Percentiles rank a stretch among this genome's conserved stretches.
These are phyloP conservation scores for Decapterus maruadsi DNA, from an alignment of 2,797 vertebrate species.

Conservation along the genomic window DNA sequence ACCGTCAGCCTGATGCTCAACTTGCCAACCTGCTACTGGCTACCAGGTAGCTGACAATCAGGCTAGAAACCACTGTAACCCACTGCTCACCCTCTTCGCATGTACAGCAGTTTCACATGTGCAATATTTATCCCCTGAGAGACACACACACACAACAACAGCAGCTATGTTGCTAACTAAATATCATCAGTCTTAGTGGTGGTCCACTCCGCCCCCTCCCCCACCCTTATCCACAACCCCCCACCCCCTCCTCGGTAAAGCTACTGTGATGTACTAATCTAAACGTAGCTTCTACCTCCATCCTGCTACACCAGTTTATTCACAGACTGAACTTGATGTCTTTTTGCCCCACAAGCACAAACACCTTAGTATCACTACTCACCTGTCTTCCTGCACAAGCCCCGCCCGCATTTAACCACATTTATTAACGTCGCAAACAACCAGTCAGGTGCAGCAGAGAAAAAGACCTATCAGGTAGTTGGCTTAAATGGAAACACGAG, in stretches of 20 bases:
- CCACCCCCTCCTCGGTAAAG: background rate
- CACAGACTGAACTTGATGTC: background rate
- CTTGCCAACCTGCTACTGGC: slow-evolving; percentile 26
- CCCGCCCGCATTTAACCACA: background rate
- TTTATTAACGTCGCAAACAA: background rate
- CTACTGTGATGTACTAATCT: slow-evolving; percentile 1
- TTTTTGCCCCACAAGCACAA: slow-evolving; percentile 36
- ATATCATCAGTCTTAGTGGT: background rate
- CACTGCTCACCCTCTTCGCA: background rate
- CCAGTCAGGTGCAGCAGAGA: slow-evolving; percentile 30
- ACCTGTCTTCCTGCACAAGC: slow-evolving; percentile 19
- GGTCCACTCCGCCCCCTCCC: too few relatives aligned
- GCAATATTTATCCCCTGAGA: slow-evolving; percentile 57
- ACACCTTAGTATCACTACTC: slow-evolving; percentile 12
- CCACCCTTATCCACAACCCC: too few relatives aligned
- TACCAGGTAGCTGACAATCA: slow-evolving; percentile 47
- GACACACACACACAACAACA: background rate
- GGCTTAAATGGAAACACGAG: background rate
- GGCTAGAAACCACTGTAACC: slow-evolving; percentile 30
- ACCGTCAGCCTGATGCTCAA: slow-evolving; percentile 45
- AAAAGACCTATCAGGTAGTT: slow-evolving; percentile 5
- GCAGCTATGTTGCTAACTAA: slow-evolving; percentile 3
- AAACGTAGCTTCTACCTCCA: slow-evolving; percentile 2
- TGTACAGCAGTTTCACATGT: slow-evolving; percentile 39
- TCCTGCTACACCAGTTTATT: background rate